A percentile compares a stretch with the other conserved stretches of the same genome.
phyloP scores from a whole-genome alignment of 2,888 invertebrate genomes.

The Drosophila atripex region DNA sequence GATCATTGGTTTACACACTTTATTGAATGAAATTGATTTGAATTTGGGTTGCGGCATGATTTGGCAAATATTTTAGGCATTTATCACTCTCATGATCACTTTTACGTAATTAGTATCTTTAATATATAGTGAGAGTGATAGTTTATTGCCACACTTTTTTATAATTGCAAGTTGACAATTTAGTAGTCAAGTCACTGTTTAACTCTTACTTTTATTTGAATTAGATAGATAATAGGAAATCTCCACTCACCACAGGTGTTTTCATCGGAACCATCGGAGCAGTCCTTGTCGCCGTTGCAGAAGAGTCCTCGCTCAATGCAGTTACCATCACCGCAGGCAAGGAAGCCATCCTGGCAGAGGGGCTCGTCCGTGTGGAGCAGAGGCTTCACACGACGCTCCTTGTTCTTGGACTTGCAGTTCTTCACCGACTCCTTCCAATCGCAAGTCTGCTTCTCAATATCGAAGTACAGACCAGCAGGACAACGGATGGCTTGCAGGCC shows the following conservation, averaged over 20 bases:
- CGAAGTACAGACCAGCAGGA: constrained; percentile 95
- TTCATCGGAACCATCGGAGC: constrained; percentile 94
- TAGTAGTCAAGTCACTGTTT: not conserved
- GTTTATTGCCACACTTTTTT: not conserved
- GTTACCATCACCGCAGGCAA: constrained; percentile 94
- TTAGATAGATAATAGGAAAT: not conserved
- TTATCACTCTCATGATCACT: not conserved
- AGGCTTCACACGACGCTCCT: constrained; percentile 94
- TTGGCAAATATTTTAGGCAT: constrained; percentile 6
- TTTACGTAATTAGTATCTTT: not conserved
- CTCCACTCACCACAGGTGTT: constrained; percentile 93
- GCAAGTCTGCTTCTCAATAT: constrained; percentile 97
- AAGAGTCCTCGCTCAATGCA: constrained; percentile 95
- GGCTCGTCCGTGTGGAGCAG: constrained; percentile 95
- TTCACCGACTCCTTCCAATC: constrained; percentile 97
- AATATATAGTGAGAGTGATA: not conserved
- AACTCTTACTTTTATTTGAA: not conserved
- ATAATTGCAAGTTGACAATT: not conserved
- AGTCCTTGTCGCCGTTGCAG: constrained; percentile 96
- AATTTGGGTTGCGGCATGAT: constrained; percentile 11
- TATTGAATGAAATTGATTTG: constrained; percentile 6
- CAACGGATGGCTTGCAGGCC: constrained; percentile 96
- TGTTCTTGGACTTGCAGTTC: constrained; percentile 95
- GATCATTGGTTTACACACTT: not conserved
- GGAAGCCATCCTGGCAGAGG: constrained; percentile 92